phyloP scores from a whole-genome alignment of 2,797 vertebrate species.

The Hephaestus fuliginosus region DNA sequence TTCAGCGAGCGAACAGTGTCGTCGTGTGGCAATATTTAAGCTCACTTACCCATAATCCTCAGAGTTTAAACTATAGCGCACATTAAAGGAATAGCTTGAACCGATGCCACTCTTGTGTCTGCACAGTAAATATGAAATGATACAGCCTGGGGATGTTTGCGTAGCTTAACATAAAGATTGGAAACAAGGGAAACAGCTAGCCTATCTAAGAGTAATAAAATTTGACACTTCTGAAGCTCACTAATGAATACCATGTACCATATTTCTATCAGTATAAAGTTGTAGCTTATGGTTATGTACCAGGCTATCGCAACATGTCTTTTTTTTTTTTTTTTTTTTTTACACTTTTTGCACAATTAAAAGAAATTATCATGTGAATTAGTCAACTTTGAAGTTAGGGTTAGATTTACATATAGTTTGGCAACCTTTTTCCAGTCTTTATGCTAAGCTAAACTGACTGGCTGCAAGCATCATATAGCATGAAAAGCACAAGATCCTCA shows the following conservation, averaged over 20 bases:
- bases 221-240: not conserved
- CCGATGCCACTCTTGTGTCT: no score
- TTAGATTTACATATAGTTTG: no score
- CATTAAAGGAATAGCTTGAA: not conserved
- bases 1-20: not conserved
- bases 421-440: no score
- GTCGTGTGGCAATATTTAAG: slow-evolving; percentile 7
- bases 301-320: not conserved
- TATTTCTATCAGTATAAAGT: not conserved
- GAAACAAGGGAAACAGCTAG: not conserved
- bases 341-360: not conserved
- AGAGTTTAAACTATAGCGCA: not conserved
- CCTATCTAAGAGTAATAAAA: not conserved
- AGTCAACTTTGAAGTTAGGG: not conserved
- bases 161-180: no score
- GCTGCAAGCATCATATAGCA: no score
- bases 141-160: no score
- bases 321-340: not conserved
- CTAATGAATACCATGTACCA: not conserved
- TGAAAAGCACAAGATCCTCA: not conserved
- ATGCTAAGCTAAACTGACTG: no score
- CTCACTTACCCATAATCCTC: slow-evolving; percentile 21
- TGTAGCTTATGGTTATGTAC: no score
- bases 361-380: not conserved
- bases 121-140: no score